Conservation (phyloP, 2,797 vertebrate species). For the Novumbra hubbsi region DNA sequence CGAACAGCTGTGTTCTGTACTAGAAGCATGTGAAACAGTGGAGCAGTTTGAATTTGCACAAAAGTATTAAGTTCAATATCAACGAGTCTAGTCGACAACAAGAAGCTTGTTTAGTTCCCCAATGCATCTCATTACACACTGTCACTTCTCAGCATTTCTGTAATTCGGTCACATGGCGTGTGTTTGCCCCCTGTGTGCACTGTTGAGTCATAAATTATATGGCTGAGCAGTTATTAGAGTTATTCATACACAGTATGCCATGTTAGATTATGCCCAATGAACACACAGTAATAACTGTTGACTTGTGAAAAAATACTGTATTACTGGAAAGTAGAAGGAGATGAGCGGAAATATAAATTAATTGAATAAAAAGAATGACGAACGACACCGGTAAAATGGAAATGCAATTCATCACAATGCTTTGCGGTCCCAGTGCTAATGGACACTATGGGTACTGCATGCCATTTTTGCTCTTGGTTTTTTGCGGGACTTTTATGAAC, state of each 20-base stretch:
- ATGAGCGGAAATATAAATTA: not conserved
- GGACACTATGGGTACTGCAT: conserved; percentile 46
- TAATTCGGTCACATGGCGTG: not conserved
- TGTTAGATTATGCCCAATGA: not conserved
- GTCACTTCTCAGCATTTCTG: not conserved
- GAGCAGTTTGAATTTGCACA: not conserved
- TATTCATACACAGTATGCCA: not conserved
- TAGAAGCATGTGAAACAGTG: not conserved
- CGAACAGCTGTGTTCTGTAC: not conserved
- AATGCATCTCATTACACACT: not conserved
- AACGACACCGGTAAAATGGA: not conserved
- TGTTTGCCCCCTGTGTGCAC: not conserved
- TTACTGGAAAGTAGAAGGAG: not conserved
- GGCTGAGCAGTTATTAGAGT: not conserved
- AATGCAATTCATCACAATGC: not conserved
- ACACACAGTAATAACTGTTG: not conserved
- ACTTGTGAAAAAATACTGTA: not conserved
- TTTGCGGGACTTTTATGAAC: conserved; percentile 38
- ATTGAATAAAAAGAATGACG: not conserved
- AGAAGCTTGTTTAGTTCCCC: not conserved
- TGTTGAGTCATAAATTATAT: conserved; percentile 14
- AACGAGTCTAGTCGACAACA: not conserved
- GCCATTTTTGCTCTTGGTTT: conserved; percentile 28
- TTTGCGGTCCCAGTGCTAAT: conserved; percentile 49
- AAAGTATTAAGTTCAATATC: not conserved